These are phyloP conservation scores for Sitta europaea DNA, from an alignment of 2,113 vertebrate species.

Conservation along the genomic window DNA sequence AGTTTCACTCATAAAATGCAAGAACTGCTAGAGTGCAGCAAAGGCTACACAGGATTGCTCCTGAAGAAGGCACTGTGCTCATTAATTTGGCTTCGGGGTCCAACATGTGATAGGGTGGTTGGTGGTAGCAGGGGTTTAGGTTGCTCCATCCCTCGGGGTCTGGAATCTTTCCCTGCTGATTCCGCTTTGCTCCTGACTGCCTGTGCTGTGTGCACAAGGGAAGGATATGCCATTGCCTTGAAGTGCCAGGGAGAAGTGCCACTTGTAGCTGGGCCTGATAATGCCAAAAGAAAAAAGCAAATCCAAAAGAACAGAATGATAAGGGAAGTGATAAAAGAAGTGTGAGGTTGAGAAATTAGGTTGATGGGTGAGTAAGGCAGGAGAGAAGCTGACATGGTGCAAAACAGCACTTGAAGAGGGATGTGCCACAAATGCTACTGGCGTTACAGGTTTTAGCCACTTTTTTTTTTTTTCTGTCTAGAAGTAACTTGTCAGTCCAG, in stretches of 20 bases:
- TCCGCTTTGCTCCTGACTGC: background rate
- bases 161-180: background rate
- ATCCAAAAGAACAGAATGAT: background rate
- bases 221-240: background rate
- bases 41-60: background rate
- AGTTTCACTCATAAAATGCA: background rate
- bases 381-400: background rate
- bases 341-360: background rate
- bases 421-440: background rate
- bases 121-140: background rate
- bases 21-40: background rate
- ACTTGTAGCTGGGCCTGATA: background rate
- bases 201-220: rapidly evolving
- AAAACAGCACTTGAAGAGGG: background rate
- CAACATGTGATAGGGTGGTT: background rate
- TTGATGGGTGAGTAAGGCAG: background rate
- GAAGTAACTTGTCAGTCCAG: background rate
- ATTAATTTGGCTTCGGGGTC: background rate
- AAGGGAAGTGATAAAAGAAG: background rate
- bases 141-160: rapidly evolving
- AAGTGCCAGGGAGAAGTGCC: background rate
- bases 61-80: background rate
- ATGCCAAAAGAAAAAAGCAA: background rate
- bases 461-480: background rate
- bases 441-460: background rate